These are phyloP conservation scores for Sympetrum striolatum DNA, from an alignment of 2,888 invertebrate species.

Conservation along the genomic window DNA sequence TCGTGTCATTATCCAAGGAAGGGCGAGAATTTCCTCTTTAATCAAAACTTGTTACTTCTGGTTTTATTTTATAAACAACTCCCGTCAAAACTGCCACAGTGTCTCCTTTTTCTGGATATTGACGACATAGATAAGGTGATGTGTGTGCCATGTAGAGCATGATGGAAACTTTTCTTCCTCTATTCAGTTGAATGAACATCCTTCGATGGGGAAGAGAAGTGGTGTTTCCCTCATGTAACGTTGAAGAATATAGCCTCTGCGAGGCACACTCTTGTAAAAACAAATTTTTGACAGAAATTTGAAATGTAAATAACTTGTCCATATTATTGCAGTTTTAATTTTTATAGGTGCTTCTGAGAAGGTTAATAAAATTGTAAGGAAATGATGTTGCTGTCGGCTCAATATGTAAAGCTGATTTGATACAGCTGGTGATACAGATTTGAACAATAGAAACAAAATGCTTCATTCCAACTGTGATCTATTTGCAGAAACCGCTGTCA, in stretches of 20 bases:
- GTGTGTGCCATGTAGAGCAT: no score
- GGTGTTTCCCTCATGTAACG: not conserved
- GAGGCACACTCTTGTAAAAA: not conserved
- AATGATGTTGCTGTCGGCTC: not conserved
- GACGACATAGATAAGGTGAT: no score
- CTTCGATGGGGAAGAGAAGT: not conserved
- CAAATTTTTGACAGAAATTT: not conserved
- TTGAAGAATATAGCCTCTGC: not conserved
- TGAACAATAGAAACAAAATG: not conserved
- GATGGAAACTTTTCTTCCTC: not conserved
- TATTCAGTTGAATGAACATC: not conserved
- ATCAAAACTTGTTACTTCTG: not conserved
- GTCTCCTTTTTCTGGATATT: no score
- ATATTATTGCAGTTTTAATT: not conserved
- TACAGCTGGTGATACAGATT: conserved; percentile 4
- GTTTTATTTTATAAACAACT: no score
- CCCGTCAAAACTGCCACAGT: no score
- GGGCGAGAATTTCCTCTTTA: not conserved
- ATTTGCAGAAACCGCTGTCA: not conserved
- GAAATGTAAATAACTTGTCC: conserved; percentile 3
- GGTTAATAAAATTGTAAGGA: not conserved
- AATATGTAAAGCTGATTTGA: not conserved
- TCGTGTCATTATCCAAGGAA: not conserved
- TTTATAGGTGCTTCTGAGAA: conserved; percentile 3
- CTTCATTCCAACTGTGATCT: conserved; percentile 27